Percentiles rank a stretch among this genome's conserved stretches.
phyloP scores from a whole-genome alignment of 1,140 invertebrate species.

The Lutraria rhynchaena region DNA sequence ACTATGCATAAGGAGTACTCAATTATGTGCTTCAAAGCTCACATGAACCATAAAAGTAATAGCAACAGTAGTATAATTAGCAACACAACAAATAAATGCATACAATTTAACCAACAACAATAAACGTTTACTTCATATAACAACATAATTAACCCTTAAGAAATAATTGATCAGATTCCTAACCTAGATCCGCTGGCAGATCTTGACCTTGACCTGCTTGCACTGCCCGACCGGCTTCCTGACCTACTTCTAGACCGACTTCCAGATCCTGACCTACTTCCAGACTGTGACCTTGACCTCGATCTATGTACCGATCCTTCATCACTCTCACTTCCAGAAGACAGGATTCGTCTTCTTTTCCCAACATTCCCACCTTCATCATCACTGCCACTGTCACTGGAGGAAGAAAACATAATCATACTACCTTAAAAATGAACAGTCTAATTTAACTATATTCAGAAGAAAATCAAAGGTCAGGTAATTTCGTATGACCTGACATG shows the following conservation, averaged over 20 bases:
- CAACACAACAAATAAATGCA: no score
- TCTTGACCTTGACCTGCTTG: conserved; percentile 65
- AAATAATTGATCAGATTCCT: no score
- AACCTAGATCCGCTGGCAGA: conserved; percentile 77
- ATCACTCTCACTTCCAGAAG: conserved; percentile 79
- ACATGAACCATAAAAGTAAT: no score
- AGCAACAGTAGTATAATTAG: no score
- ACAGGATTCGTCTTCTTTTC: conserved; percentile 82
- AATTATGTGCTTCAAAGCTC: no score
- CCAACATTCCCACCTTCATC: conserved; percentile 78
- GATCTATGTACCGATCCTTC: conserved; percentile 65
- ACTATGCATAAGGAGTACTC: no score
- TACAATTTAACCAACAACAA: no score
- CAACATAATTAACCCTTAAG: no score
- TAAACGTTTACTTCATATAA: no score
- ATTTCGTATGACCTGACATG: no score
- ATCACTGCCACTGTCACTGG: conserved; percentile 85
- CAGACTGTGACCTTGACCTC: conserved; percentile 77
- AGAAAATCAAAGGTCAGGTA: no score
- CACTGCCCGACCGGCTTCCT: conserved; percentile 62
- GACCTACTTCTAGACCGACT: conserved; percentile 63
- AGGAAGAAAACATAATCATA: conserved; percentile 65
- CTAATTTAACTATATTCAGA: neutral
- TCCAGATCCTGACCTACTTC: conserved; percentile 73
- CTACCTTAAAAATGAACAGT: conserved; percentile 9